Conservation (phyloP, 2,113 vertebrate genomes). For the Lasiurus borealis region DNA sequence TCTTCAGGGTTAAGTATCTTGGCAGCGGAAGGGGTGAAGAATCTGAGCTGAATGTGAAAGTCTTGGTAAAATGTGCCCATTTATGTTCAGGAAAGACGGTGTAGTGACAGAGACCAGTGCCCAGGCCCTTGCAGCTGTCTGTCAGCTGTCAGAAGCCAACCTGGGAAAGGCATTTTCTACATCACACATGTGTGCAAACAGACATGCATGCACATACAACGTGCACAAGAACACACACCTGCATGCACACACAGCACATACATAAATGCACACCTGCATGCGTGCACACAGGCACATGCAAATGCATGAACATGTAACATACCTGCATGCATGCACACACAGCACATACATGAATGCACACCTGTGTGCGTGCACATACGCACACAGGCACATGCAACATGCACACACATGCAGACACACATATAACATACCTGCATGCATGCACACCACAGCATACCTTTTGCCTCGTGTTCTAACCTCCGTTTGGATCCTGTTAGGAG, state of each 20-base stretch:
- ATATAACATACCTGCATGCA: too few species aligned
- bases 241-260: rapidly evolving
- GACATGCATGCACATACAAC: too few species aligned
- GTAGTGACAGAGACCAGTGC: background rate
- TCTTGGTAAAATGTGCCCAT: background rate
- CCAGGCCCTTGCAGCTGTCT: background rate
- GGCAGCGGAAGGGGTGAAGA: too few species aligned
- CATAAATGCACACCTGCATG: background rate
- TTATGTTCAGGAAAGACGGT: background rate
- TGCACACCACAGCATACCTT: rapidly evolving
- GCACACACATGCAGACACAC: background rate
- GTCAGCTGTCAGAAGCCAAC: background rate
- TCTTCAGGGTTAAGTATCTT: background rate
- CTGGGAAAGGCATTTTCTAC: too few species aligned
- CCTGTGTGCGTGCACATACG: background rate
- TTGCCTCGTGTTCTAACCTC: background rate
- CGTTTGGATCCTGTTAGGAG: background rate
- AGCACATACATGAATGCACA: too few species aligned
- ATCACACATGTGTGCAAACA: background rate
- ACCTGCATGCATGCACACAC: rapidly evolving
- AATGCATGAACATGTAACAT: background rate
- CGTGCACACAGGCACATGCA: background rate
- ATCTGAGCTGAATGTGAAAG: background rate
- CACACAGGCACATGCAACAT: background rate
- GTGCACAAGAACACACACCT: background rate